These are phyloP conservation scores for Ophraella communa DNA, from an alignment of 2,888 invertebrate genomes.

Conservation along the genomic window DNA sequence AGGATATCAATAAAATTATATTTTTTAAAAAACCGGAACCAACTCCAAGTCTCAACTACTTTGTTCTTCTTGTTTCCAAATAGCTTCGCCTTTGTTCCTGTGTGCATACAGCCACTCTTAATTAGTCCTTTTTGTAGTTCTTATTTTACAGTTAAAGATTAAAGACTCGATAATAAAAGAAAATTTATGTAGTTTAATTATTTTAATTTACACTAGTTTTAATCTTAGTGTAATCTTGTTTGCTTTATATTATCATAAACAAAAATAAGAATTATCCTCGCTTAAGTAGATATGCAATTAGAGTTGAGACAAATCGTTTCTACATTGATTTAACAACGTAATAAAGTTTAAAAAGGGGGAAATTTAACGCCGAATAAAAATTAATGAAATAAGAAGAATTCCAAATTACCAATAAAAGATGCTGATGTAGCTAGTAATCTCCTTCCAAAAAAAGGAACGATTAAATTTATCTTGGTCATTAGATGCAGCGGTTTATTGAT, in stretches of 20 bases:
- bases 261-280: neutral
- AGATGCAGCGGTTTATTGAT: neutral
- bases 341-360: slow-evolving; percentile 1
- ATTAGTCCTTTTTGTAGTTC: no score
- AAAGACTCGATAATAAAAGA: no score
- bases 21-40: no score
- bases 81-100: no score
- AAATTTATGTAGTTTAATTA: no score
- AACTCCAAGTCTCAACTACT: no score
- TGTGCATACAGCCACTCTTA: no score
- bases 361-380: neutral
- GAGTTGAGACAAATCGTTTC: neutral
- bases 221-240: neutral
- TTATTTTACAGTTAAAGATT: no score
- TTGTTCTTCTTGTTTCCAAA: no score
- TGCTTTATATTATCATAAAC: neutral
- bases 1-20: no score
- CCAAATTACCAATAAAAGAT: neutral
- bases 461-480: neutral
- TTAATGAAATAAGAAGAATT: slow-evolving; percentile 6
- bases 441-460: neutral
- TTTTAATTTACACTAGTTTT: no score
- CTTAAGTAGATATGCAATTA: neutral
- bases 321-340: neutral
- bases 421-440: neutral